Evolutionary conservation across 2,888 invertebrate species (phyloP).

Genomic region (Perizoma affinitatum): DNA sequence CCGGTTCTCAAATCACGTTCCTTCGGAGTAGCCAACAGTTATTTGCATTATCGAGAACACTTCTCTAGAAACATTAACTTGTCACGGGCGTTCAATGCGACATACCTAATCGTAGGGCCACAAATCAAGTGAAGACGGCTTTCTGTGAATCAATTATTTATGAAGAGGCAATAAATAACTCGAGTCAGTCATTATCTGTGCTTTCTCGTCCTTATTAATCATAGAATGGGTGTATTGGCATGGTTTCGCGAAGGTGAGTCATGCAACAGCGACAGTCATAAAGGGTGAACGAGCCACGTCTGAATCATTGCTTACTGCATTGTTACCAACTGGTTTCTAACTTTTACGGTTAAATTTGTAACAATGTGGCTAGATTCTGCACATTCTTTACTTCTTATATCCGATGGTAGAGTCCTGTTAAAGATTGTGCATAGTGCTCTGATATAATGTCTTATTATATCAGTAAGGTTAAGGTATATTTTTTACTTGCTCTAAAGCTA

Average conservation of each 20-base stretch:
- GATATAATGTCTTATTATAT: too few relatives aligned
- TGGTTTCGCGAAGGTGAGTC: constrained; percentile 45
- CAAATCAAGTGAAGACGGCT: constrained; percentile 39
- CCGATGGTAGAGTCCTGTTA: too few relatives aligned
- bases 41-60: constrained; percentile 47
- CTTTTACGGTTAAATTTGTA: constrained; percentile 51
- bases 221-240: constrained; percentile 62
- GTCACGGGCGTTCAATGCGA: constrained; percentile 40
- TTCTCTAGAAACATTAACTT: constrained; percentile 37
- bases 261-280: constrained; percentile 52
- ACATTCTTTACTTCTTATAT: too few relatives aligned
- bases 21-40: constrained; percentile 56
- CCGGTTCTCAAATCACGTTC: constrained; percentile 72
- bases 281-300: constrained; percentile 53
- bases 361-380: neutral
- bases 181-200: constrained; percentile 52
- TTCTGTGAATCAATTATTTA: constrained; percentile 51
- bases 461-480: too few relatives aligned
- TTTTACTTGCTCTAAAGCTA: too few relatives aligned
- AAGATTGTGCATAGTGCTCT: too few relatives aligned
- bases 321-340: constrained; percentile 36
- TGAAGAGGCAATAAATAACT: constrained; percentile 53
- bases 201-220: constrained; percentile 62
- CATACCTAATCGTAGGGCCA: constrained; percentile 40
- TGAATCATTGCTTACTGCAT: constrained; percentile 49